These are phyloP conservation scores for Carassius gibelio DNA, from an alignment of 2,113 vertebrate genomes.

Conservation along the genomic window DNA sequence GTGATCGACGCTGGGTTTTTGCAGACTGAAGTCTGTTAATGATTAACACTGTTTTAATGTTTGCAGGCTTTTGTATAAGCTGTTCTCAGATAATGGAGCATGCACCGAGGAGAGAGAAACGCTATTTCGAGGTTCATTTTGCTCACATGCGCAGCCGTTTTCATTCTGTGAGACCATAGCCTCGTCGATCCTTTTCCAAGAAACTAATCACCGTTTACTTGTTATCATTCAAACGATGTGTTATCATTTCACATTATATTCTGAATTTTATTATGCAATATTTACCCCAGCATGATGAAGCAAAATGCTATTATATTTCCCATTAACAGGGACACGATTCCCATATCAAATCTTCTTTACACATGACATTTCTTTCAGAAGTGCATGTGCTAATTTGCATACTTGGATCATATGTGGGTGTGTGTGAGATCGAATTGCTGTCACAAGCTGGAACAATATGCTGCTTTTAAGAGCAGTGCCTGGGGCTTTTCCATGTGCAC, in stretches of 20 bases:
- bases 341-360: background rate
- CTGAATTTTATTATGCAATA: background rate
- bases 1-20: background rate
- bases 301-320: background rate
- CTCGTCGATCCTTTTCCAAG: background rate
- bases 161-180: background rate
- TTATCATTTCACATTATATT: background rate
- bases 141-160: conserved; percentile 12
- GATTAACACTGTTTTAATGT: background rate
- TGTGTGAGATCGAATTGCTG: conserved; percentile 24
- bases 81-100: background rate
- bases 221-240: background rate
- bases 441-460: conserved; percentile 36
- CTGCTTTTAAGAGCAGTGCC: conserved; percentile 26
- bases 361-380: background rate
- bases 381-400: conserved; percentile 30
- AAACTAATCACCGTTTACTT: background rate
- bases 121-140: conserved; percentile 8
- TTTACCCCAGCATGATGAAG: background rate
- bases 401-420: conserved; percentile 19
- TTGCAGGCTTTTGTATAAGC: background rate
- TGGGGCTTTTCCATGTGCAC: conserved; percentile 26
- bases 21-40: background rate
- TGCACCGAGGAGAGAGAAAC: background rate
- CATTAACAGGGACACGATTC: background rate